phyloP scores from a whole-genome alignment of 2,888 invertebrate species.

The Chloromyia formosa region DNA sequence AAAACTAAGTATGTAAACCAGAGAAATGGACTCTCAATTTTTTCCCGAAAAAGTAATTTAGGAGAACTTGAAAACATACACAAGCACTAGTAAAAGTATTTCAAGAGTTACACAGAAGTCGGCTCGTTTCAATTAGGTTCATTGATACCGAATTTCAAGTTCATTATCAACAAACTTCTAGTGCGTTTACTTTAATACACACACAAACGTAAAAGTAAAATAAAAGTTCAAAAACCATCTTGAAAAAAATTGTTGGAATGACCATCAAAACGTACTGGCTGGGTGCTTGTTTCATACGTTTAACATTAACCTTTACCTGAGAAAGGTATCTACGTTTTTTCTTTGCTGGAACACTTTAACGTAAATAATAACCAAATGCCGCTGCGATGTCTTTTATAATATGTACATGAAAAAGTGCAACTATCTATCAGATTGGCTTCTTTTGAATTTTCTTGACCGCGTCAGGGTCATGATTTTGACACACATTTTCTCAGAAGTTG shows the following conservation, averaged over 20 bases:
- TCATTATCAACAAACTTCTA: conserved; percentile 9
- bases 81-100: too few species aligned
- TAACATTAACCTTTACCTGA: neutral
- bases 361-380: neutral
- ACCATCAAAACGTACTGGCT: neutral
- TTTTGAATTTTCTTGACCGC: conserved; percentile 20
- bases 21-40: too few species aligned
- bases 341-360: neutral
- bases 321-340: neutral
- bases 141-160: neutral
- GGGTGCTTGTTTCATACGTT: neutral
- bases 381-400: neutral
- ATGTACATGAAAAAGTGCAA: neutral
- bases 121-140: too few species aligned
- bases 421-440: neutral
- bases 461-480: conserved; percentile 34
- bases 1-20: too few species aligned
- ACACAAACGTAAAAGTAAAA: neutral
- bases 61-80: too few species aligned
- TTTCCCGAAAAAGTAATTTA: too few species aligned
- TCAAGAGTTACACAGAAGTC: too few species aligned
- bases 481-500: conserved; percentile 15
- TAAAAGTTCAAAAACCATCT: neutral
- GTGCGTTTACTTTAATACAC: too few species aligned
- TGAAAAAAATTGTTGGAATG: neutral